Evolutionary conservation across 2,113 vertebrate genomes (phyloP).

Genomic region (Xyrauchen texanus): DNA sequence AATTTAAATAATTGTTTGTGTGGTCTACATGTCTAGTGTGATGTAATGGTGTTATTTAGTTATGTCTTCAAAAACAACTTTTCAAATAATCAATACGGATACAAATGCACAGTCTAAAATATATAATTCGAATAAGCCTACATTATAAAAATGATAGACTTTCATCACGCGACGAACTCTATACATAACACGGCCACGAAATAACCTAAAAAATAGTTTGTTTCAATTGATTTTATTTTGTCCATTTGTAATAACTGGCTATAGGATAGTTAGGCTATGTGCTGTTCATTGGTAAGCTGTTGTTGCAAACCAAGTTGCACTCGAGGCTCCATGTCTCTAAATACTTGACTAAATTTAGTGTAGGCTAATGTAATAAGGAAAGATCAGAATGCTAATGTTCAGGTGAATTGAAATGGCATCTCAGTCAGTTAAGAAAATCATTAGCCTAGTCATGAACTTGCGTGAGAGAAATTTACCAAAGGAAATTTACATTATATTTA

Average conservation of each 20-base stretch:
- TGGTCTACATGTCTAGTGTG: not conserved
- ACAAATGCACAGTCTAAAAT: not conserved
- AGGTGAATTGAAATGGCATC: conserved; percentile 76
- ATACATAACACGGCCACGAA: no score
- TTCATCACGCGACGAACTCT: no score
- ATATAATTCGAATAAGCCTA: not conserved
- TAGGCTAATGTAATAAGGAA: conserved; percentile 80
- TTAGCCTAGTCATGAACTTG: not conserved
- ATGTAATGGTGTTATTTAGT: not conserved
- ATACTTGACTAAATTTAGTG: conserved; percentile 74
- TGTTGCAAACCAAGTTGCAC: conserved; percentile 13
- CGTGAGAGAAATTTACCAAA: not conserved
- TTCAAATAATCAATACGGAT: not conserved
- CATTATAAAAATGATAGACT: not conserved
- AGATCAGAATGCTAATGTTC: conserved; percentile 79
- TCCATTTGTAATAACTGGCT: not conserved
- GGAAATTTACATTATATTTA: not conserved
- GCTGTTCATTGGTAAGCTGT: conserved; percentile 2
- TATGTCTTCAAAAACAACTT: not conserved
- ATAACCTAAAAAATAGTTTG: not conserved
- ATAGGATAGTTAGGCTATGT: not conserved
- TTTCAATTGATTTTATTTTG: not conserved
- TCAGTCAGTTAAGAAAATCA: conserved; percentile 57
- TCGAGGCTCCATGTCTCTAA: conserved; percentile 51
- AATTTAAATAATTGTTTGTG: no score